Evolutionary conservation across 2,797 vertebrate genomes (phyloP), one percentile per base, ranked within the genome.

Genomic region (Falco peregrinus): DNA sequence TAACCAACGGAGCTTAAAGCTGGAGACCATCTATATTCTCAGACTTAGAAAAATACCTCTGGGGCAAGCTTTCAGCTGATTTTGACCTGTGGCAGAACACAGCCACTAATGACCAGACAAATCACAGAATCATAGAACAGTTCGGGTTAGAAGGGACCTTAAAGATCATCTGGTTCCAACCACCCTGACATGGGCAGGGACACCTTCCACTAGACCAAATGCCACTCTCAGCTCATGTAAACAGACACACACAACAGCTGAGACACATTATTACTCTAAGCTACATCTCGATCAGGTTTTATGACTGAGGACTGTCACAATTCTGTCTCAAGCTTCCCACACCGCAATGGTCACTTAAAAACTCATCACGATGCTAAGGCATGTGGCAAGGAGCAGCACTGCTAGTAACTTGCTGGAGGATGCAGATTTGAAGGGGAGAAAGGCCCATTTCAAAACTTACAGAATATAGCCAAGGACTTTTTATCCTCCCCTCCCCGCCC

Each of bases 191-290:
- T 18, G 43, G 43, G 43, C 43, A 45, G 43, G 43, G 43, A 45
- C 43, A 45, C 43, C 43, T 45, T 45, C 43, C 43, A 45, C 43
- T 45, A 45, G 43, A 45, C 43, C 43, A 45, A 88, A 76, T 53
- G 89, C 59, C 82, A 77, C 82, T 56, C 73, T 65, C 29, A 2
- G 84, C 83, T 92, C 90, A n/a, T 53, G 76, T 92, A 96, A 95
- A 91, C 70, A 96, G 92, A 73, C 67, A 45, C 25, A 31, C 28
- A 48, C 45, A 90, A 89, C 84, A 94, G 89, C 92, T 89, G 83
- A 89, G 76, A 75, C 6, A 25, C 1, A 9, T 29, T 88, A 53
- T 71, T 89, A 70, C 89, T 59, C 84, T 45, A 59, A 93, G 84
- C 82, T 84, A 28, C 43, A 67, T 73, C 82, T 95, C 2, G 19